These are phyloP conservation scores for Dasypogon diadema DNA, from an alignment of 2,888 invertebrate species.

Conservation along the genomic window DNA sequence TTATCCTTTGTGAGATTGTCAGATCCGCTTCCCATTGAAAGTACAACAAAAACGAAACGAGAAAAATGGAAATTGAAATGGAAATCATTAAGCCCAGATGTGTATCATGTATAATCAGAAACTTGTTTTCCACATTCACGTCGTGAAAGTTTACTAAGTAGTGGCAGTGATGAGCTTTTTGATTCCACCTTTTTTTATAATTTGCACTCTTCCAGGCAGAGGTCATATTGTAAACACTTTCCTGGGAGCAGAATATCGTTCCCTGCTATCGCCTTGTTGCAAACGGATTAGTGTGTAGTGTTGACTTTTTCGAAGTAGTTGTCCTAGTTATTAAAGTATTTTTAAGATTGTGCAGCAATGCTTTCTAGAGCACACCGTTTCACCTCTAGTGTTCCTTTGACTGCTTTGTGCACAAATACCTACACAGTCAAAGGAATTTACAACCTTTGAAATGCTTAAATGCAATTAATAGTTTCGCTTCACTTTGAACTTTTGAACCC, in stretches of 20 bases:
- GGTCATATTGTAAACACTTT: slow-evolving; percentile 33
- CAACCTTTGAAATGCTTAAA: background rate
- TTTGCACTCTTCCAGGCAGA: slow-evolving; percentile 36
- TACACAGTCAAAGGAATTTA: background rate
- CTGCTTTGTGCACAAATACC: background rate
- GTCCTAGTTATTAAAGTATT: slow-evolving; percentile 18
- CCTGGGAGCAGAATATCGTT: slow-evolving; percentile 2
- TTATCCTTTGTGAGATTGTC: slow-evolving; percentile 9
- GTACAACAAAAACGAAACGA: slow-evolving; percentile 27
- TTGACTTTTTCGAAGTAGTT: slow-evolving; percentile 7
- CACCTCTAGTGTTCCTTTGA: background rate
- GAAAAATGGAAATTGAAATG: slow-evolving; percentile 37
- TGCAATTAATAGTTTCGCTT: background rate
- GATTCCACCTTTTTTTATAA: slow-evolving; percentile 11
- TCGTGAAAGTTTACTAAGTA: background rate
- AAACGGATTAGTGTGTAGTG: background rate
- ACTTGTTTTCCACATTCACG: slow-evolving; percentile 24
- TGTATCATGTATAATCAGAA: slow-evolving; percentile 39
- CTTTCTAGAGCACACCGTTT: background rate
- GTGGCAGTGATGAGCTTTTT: background rate
- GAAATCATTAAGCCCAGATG: slow-evolving; percentile 38
- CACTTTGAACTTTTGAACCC: background rate
- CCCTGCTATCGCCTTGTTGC: slow-evolving; percentile 13
- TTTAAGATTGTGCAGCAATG: background rate
- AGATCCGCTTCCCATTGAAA: slow-evolving; percentile 15